Conservation (phyloP, 2,797 vertebrate genomes). For the Lophotriccus pileatus region DNA sequence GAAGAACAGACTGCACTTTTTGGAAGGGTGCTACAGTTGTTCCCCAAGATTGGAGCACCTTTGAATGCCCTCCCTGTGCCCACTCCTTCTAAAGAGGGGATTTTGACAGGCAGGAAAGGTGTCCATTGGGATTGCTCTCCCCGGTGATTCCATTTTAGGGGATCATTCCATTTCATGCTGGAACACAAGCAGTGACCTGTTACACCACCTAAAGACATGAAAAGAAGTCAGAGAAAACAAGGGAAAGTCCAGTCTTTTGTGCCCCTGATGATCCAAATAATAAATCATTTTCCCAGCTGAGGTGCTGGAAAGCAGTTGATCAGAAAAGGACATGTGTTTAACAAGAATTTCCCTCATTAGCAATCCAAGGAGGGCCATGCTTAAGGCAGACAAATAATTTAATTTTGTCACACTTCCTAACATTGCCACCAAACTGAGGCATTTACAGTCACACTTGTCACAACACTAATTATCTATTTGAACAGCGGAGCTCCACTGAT, state of each 20-base stretch:
- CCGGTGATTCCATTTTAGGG: not conserved
- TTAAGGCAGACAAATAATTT: conserved; percentile 45
- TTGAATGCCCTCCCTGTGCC: accelerated
- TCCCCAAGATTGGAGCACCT: not conserved
- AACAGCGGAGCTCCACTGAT: conserved; percentile 31
- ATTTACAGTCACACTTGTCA: conserved; percentile 49
- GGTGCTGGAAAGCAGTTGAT: not conserved
- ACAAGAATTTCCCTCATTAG: not conserved
- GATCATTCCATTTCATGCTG: not conserved
- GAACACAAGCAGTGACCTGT: not conserved
- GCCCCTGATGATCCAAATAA: not conserved
- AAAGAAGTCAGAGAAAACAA: not conserved
- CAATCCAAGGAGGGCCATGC: not conserved
- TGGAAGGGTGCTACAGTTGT: accelerated
- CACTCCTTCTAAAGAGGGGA: not conserved
- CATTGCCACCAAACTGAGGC: conserved; percentile 23
- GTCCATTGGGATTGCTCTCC: not conserved
- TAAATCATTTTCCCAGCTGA: not conserved
- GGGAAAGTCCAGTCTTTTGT: not conserved
- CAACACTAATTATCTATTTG: conserved; percentile 49
- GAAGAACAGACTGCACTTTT: not conserved
- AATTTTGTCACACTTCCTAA: conserved; percentile 51
- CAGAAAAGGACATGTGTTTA: not conserved
- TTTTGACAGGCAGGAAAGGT: not conserved
- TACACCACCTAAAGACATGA: not conserved